Percentiles rank a stretch among this genome's conserved stretches.
Conservation (phyloP, 2,113 vertebrate species). For the Odontophorus gujanensis region DNA sequence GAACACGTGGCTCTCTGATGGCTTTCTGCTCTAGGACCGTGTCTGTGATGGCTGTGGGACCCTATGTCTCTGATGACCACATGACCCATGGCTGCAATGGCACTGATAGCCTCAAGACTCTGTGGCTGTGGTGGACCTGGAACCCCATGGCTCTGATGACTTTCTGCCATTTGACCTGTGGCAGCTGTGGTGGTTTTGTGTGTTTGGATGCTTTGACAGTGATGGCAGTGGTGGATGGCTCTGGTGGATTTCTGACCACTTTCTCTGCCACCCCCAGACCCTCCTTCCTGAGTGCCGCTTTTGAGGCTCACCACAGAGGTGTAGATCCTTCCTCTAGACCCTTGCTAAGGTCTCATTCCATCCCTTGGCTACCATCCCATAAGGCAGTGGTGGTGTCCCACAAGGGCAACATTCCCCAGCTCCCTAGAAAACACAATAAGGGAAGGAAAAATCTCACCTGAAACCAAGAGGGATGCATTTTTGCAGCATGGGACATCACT, state of each 20-base stretch:
- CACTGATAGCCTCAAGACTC: too few relatives aligned
- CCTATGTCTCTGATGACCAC: too few relatives aligned
- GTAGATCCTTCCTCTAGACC: not conserved
- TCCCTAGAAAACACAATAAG: not conserved
- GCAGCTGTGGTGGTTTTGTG: not conserved
- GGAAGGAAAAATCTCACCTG: not conserved
- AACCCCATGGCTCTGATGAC: not conserved
- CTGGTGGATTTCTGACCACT: not conserved
- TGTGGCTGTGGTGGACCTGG: not conserved
- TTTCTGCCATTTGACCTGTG: not conserved
- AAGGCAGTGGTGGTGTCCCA: not conserved
- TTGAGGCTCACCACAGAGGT: not conserved
- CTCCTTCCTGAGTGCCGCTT: not conserved
- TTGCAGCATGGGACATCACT: accelerated
- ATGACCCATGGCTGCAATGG: not conserved
- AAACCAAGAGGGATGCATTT: not conserved
- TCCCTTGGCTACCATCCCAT: not conserved
- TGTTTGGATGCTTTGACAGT: not conserved
- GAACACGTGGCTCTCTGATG: too few relatives aligned
- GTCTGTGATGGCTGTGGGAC: not conserved
- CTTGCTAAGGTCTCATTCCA: not conserved
- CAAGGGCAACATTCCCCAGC: not conserved
- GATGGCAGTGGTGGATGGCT: not conserved
- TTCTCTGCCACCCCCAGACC: not conserved
- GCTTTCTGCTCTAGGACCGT: too few relatives aligned